Percentiles rank a stretch among this genome's conserved stretches.
phyloP scores from a whole-genome alignment of 2,113 vertebrate species.

The Chamaetylas fuelleborni region DNA sequence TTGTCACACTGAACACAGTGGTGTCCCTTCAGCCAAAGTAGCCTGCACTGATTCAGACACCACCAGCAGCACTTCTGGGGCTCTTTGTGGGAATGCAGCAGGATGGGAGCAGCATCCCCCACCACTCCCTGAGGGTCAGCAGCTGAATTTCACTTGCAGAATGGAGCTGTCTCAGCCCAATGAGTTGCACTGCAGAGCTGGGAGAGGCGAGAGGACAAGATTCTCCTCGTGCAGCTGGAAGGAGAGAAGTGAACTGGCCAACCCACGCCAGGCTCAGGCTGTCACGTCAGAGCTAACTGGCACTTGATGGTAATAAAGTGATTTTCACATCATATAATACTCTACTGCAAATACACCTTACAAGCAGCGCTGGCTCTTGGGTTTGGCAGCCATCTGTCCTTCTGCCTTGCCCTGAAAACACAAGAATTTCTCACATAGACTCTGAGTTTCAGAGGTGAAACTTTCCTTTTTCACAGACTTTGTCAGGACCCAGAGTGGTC shows the following conservation, averaged over 20 bases:
- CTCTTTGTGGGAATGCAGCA: background rate
- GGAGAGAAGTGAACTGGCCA: background rate
- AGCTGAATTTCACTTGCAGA: background rate
- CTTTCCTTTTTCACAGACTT: background rate
- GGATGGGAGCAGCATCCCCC: background rate
- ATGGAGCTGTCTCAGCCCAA: background rate
- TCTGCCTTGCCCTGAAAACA: background rate
- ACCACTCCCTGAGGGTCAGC: background rate
- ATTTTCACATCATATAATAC: background rate
- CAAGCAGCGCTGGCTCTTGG: background rate
- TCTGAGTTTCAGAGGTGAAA: background rate
- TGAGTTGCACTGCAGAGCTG: background rate
- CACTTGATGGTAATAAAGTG: background rate
- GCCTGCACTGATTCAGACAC: background rate
- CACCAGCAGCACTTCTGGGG: background rate
- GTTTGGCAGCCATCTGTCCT: background rate
- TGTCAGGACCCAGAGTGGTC: background rate
- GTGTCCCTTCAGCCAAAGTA: background rate
- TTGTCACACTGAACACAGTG: background rate
- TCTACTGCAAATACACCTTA: background rate
- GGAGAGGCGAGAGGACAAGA: background rate
- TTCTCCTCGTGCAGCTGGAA: background rate
- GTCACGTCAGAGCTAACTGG: background rate
- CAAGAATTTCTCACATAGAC: background rate
- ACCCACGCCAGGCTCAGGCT: accelerated